Conservation (phyloP, 1,140 invertebrate genomes). For the Heliconius eleuchia region DNA sequence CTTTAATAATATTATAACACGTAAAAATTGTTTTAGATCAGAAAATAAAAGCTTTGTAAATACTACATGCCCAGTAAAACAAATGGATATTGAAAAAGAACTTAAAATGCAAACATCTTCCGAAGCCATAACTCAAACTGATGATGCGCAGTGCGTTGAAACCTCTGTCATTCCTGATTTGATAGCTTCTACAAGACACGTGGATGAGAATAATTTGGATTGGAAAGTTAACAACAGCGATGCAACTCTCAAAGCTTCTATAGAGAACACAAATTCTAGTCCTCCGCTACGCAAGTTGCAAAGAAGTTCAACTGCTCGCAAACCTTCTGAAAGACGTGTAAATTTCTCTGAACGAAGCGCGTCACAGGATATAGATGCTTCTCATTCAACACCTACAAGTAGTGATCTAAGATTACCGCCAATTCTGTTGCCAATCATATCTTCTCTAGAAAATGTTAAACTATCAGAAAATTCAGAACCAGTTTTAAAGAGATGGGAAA, state of each 20-base stretch:
- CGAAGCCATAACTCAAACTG: slow-evolving; percentile 47
- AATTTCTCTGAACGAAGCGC: slow-evolving; percentile 79
- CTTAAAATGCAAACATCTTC: slow-evolving; percentile 49
- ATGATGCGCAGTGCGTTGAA: slow-evolving; percentile 51
- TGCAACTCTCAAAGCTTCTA: slow-evolving; percentile 44
- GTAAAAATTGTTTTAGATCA: slow-evolving; percentile 59
- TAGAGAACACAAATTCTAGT: slow-evolving; percentile 43
- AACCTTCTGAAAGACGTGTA: slow-evolving; percentile 69
- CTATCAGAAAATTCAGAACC: slow-evolving; percentile 59
- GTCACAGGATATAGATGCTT: slow-evolving; percentile 83
- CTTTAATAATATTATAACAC: too few relatives aligned
- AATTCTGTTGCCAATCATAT: slow-evolving; percentile 85
- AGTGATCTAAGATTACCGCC: slow-evolving; percentile 85
- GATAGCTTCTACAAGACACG: slow-evolving; percentile 53
- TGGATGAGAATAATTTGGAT: slow-evolving; percentile 54
- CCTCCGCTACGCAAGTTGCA: slow-evolving; percentile 56
- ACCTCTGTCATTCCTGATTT: slow-evolving; percentile 53
- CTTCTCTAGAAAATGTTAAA: slow-evolving; percentile 77
- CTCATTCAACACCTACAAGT: slow-evolving; percentile 79
- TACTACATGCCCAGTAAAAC: slow-evolving; percentile 52
- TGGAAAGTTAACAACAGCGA: slow-evolving; percentile 56
- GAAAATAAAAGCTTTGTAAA: slow-evolving; percentile 82
- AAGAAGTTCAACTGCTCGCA: slow-evolving; percentile 68
- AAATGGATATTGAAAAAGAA: slow-evolving; percentile 63
- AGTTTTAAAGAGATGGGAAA: slow-evolving; percentile 79